Percentiles rank a stretch among this genome's conserved stretches.
phyloP scores from a whole-genome alignment of 2,113 vertebrate genomes.

The Monopterus albus region DNA sequence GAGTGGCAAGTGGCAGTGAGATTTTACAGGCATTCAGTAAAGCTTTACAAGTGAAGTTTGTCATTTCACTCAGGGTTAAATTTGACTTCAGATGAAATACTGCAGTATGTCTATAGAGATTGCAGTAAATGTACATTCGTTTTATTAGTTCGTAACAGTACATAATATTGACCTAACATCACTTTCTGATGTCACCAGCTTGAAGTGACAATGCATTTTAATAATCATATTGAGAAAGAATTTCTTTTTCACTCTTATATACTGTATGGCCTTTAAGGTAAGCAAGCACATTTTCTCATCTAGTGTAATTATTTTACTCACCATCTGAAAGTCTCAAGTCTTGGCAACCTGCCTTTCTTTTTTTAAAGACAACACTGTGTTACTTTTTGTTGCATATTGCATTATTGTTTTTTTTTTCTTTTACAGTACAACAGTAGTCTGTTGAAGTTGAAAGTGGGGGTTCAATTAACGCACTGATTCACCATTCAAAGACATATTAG shows the following conservation, averaged over 20 bases:
- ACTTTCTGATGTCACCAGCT: not conserved
- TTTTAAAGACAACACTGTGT: not conserved
- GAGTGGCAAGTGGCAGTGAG: not conserved
- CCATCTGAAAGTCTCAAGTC: not conserved
- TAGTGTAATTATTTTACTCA: not conserved
- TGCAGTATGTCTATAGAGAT: not conserved
- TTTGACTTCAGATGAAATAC: conserved; percentile 1
- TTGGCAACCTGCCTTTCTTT: not conserved
- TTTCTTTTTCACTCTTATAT: too few relatives aligned
- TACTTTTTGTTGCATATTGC: not conserved
- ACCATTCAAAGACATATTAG: conserved; percentile 7
- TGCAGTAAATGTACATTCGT: not conserved
- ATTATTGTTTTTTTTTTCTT: not conserved
- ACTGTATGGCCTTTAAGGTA: too few relatives aligned
- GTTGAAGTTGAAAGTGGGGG: not conserved
- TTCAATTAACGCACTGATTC: conserved; percentile 26
- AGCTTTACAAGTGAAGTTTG: conserved; percentile 20
- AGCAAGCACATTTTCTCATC: not conserved
- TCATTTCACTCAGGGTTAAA: conserved; percentile 28
- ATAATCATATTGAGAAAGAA: not conserved
- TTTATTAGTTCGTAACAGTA: not conserved
- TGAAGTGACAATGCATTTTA: not conserved
- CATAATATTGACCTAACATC: not conserved
- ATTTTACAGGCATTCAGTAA: conserved; percentile 24
- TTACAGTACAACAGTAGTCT: not conserved